Evolutionary conservation across 2,888 invertebrate species (phyloP).

Genomic region (Pseudococcus longispinus): DNA sequence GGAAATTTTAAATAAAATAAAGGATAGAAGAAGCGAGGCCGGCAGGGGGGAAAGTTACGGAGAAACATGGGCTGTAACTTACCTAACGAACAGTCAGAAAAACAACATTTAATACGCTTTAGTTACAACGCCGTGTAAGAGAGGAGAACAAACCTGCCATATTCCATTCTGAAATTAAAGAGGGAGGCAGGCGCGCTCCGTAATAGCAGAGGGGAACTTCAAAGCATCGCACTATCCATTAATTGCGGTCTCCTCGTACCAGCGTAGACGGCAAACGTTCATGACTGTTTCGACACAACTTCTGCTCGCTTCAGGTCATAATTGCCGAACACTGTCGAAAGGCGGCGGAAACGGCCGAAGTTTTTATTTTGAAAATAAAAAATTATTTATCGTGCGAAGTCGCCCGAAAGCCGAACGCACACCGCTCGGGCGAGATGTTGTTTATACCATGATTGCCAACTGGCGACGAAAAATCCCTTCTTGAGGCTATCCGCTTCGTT

Average conservation of each 20-base stretch:
- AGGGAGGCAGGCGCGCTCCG: slow-evolving; percentile 52
- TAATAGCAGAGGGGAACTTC: slow-evolving; percentile 57
- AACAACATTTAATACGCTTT: slow-evolving; percentile 57
- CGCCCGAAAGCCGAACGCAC: slow-evolving; percentile 33
- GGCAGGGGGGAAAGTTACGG: slow-evolving; percentile 54
- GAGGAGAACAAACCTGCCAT: slow-evolving; percentile 57
- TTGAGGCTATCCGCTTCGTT: too few relatives aligned
- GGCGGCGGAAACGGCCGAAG: slow-evolving; percentile 26
- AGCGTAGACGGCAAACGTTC: slow-evolving; percentile 56
- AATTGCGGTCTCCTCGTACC: slow-evolving; percentile 56
- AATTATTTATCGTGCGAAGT: slow-evolving; percentile 54
- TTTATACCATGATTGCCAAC: slow-evolving; percentile 21
- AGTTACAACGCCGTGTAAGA: slow-evolving; percentile 52
- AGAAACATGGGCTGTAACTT: slow-evolving; percentile 57
- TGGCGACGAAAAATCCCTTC: neutral
- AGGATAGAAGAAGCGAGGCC: slow-evolving; percentile 46
- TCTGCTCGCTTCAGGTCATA: slow-evolving; percentile 56
- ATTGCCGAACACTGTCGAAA: slow-evolving; percentile 16
- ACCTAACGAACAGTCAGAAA: slow-evolving; percentile 57
- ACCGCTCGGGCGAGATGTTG: slow-evolving; percentile 30
- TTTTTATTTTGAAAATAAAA: slow-evolving; percentile 48
- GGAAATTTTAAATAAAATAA: slow-evolving; percentile 57
- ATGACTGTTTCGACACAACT: slow-evolving; percentile 57
- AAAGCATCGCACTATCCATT: slow-evolving; percentile 54
- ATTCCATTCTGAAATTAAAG: slow-evolving; percentile 57